These are phyloP conservation scores for Holothuria scabra DNA, from an alignment of 53 echinoderm and acorn worm species.

Conservation along the genomic window DNA sequence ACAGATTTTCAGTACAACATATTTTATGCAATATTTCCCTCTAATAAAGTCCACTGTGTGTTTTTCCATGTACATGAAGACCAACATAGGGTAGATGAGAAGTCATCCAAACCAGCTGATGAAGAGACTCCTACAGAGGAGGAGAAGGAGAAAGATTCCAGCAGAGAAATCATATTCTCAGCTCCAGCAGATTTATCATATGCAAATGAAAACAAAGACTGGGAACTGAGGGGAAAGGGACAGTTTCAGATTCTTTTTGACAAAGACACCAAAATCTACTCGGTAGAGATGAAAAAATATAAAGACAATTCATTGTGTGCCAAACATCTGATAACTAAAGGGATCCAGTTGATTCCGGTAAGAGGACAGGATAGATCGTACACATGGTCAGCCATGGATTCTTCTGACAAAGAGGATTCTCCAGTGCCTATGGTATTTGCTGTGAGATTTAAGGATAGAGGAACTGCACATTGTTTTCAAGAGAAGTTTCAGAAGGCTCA, in stretches of 20 bases:
- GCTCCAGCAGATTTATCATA: background rate
- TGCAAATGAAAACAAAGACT: background rate
- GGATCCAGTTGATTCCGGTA: background rate
- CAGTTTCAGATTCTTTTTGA: background rate
- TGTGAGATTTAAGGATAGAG: background rate
- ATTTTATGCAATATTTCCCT: too few relatives aligned
- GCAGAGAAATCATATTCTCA: background rate
- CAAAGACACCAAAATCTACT: background rate
- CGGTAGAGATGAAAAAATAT: background rate
- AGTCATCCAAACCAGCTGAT: too few relatives aligned
- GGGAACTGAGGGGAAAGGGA: background rate
- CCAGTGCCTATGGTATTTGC: background rate
- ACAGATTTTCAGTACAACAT: too few relatives aligned
- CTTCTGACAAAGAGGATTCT: background rate
- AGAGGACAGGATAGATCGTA: background rate
- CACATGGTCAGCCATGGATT: background rate
- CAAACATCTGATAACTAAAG: constrained; percentile 2
- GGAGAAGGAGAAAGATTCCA: too few relatives aligned
- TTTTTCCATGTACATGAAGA: too few relatives aligned
- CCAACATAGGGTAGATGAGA: too few relatives aligned
- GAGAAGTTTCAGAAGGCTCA: constrained; percentile 16
- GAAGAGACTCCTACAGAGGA: too few relatives aligned
- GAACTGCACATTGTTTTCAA: background rate
- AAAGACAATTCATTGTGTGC: background rate
- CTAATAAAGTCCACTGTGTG: too few relatives aligned